Evolutionary conservation across 2,888 invertebrate genomes (phyloP), one percentile per base, ranked within the genome.

Genomic region (Melipona bicolor): DNA sequence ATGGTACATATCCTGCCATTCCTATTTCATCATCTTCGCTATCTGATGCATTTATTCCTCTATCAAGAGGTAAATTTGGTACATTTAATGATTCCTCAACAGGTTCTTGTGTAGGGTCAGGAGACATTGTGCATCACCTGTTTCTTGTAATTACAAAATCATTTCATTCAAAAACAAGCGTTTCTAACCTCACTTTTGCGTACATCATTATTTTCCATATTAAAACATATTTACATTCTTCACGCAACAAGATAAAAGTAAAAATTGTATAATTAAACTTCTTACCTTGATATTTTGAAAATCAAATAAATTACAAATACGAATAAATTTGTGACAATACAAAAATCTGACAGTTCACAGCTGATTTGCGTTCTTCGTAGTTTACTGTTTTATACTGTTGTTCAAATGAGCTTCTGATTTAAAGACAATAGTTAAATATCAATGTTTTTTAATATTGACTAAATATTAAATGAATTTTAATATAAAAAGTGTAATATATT

Each of bases 21-120:
- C 87, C 91, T 61, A 85, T 71, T 62, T 93, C 92, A 65, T 93
- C 93, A 59, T 93, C 92, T n/a, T 94, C 93, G 49, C 93, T 94
- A 21, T 93, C 93, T 0, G 93, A 91, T 62, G 93, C 92, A 72
- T 91, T 92, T n/a, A 68, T 70, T 15, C 84, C 89, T 77, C 91
- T 88, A 59, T 89, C 87, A 15, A 90, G 54, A 43, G 85, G 77
- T 61, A 89, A 76, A 79, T 92, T 92, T 13, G 93, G 89, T 24
- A 89, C 87, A 74, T 83, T 91, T 56, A 93, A 88, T 79, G 85
- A 91, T 79, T 93, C 92, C 52, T 93, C 90, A 27, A 91, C 82
- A 32, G 93, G 93, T 83, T 94, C 93, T 83, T 93, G 93, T 2
- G 92, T 92, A 56, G 93, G 93, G 81, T 93, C 93, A 43, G 93